phyloP scores from a whole-genome alignment of 2,888 invertebrate species.

The Mythimna pallens region DNA sequence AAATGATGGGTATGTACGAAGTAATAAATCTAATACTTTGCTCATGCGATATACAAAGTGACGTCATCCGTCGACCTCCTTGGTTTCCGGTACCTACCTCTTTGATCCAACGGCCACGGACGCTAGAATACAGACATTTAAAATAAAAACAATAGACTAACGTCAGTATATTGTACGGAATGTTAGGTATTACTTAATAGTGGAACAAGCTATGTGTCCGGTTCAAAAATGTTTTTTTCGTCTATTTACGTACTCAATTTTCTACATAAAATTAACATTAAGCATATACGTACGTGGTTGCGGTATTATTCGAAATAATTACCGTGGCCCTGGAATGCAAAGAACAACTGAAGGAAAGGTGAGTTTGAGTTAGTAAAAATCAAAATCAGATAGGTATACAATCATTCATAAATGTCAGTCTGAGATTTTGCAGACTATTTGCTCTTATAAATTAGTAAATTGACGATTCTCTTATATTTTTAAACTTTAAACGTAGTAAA shows the following conservation, averaged over 20 bases:
- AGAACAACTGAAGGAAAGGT: no score
- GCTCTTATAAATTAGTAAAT: constrained; percentile 19
- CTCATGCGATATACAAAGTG: constrained; percentile 36
- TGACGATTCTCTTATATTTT: constrained; percentile 3
- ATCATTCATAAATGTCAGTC: not conserved
- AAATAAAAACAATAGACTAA: constrained; percentile 40
- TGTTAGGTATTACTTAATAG: not conserved
- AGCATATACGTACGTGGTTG: no score
- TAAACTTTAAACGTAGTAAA: constrained; percentile 8
- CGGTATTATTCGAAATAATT: no score
- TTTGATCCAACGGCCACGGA: constrained; percentile 63
- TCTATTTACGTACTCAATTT: not conserved
- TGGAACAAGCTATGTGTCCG: not conserved
- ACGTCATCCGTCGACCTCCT: constrained; percentile 61
- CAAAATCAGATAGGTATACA: no score
- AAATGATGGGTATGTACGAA: constrained; percentile 43
- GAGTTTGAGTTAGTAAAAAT: no score
- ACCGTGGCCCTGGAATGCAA: no score
- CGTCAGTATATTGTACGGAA: constrained; percentile 5
- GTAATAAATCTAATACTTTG: constrained; percentile 49
- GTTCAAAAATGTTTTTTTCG: not conserved
- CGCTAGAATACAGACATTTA: constrained; percentile 17
- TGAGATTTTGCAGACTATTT: constrained; percentile 4
- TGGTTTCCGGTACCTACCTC: constrained; percentile 59
- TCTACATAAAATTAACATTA: not conserved